Percentiles rank a stretch among this genome's conserved stretches.
Conservation (phyloP, 2,113 vertebrate genomes). For the Cygnus atratus region DNA sequence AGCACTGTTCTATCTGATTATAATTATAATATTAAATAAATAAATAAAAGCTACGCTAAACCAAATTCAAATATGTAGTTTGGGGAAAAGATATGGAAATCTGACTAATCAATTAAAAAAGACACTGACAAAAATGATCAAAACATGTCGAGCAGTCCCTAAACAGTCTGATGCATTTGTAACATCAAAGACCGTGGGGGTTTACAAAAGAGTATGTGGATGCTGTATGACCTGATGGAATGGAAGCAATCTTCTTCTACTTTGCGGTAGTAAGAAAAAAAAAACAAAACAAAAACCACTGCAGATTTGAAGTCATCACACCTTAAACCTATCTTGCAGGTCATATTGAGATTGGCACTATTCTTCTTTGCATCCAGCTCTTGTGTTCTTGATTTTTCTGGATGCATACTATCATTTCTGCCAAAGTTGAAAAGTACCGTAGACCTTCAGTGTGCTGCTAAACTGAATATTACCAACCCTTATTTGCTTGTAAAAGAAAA, state of each 20-base stretch:
- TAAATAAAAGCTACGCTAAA: no score
- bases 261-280: neutral
- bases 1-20: neutral
- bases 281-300: neutral
- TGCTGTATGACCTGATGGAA: neutral
- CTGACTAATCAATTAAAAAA: neutral
- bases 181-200: neutral
- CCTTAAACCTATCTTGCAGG: neutral
- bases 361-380: no score
- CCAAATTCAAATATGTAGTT: neutral
- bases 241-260: neutral
- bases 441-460: neutral
- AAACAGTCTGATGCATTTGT: neutral
- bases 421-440: neutral
- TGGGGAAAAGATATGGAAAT: neutral
- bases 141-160: neutral
- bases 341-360: neutral
- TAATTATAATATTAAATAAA: no score
- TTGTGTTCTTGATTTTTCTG: neutral
- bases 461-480: neutral
- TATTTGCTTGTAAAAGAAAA: neutral
- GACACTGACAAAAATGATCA: neutral
- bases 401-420: neutral
- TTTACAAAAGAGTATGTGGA: neutral
- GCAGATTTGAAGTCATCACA: neutral